Base-by-base conservation (phyloP, 1,140 invertebrate species). In the Parasteatoda tepidariorum region DNA sequence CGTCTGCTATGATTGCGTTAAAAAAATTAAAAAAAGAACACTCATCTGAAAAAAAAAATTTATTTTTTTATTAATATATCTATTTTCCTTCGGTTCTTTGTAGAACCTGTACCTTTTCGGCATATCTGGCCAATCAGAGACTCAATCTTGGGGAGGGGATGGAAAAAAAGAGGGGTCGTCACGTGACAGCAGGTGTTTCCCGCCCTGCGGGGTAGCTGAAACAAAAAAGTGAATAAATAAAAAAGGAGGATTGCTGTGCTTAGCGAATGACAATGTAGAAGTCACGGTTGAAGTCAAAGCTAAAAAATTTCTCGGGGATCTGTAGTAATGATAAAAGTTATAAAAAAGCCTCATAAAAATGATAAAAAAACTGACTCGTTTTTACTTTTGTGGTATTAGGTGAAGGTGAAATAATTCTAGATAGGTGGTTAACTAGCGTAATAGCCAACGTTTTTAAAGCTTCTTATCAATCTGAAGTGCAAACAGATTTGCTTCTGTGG, bases 171-270 rank as follows among this genome's bases (percentile, higher is more conserved):
- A 59, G 26, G 61, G 61, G 18, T 28, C 13, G 33, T 78, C 74
- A 78, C 61, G 59, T 78, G 74, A 78, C 61, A 66, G 74, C 74
- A 64, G 74, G 62, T 78, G 74, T 78, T 78, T 78, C 61, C 74
- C 74, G 61, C 74, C 74, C 59, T 48, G 61, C 34, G 61, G 41
- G 59, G 34, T 48, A 64, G 38, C 9, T n/a, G 28, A 13, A 78
- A 66, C 28, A 48, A 48, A 48, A 48, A 48, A 13, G 38, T 13
- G 18, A 48, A 48, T 48, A 48, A 13, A 48, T 13, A 48, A 41
- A 48, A 48, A 48, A 9, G 18, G 28, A 62, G 48, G 38, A 30
- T 15, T 54, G 26, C 61, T 15, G 11, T 61, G 34, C 61, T 61
- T 61, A 66, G 26, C 59, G 74, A 78, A 78, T 78, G 74, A 78